These are phyloP conservation scores for Petrophora chlorosata DNA, from an alignment of 2,888 invertebrate species.

Conservation along the genomic window DNA sequence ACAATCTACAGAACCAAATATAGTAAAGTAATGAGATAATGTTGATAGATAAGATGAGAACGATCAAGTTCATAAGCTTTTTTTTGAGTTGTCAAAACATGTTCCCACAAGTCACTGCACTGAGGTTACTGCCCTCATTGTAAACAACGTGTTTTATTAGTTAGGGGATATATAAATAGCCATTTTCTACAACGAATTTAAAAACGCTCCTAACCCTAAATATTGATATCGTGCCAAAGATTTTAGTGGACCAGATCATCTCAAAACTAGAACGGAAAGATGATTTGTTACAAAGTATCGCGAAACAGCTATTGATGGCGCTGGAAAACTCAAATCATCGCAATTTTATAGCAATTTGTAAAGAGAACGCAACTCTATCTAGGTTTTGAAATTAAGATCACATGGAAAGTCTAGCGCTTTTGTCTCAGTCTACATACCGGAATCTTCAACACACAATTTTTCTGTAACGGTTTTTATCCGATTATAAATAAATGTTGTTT, in stretches of 20 bases:
- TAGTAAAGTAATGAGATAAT: not conserved
- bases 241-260: constrained; percentile 31
- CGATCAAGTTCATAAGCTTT: constrained; percentile 14
- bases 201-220: constrained; percentile 23
- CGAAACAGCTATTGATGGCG: constrained; percentile 33
- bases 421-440: constrained; percentile 29
- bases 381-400: constrained; percentile 37
- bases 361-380: constrained; percentile 31
- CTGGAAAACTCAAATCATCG: constrained; percentile 40
- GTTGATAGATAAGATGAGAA: not conserved
- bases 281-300: constrained; percentile 26
- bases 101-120: constrained; percentile 22
- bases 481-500: not conserved
- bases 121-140: constrained; percentile 57
- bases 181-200: constrained; percentile 41
- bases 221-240: constrained; percentile 40
- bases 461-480: constrained; percentile 1
- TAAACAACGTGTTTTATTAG: constrained; percentile 56
- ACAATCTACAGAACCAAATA: too few species aligned
- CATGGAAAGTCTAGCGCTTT: constrained; percentile 38
- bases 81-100: constrained; percentile 22
- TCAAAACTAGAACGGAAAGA: constrained; percentile 18
- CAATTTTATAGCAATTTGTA: constrained; percentile 47
- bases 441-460: constrained; percentile 19
- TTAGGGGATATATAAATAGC: constrained; percentile 51